Evolutionary conservation across 2,888 invertebrate genomes (phyloP).

Genomic region (Griposia aprilina): DNA sequence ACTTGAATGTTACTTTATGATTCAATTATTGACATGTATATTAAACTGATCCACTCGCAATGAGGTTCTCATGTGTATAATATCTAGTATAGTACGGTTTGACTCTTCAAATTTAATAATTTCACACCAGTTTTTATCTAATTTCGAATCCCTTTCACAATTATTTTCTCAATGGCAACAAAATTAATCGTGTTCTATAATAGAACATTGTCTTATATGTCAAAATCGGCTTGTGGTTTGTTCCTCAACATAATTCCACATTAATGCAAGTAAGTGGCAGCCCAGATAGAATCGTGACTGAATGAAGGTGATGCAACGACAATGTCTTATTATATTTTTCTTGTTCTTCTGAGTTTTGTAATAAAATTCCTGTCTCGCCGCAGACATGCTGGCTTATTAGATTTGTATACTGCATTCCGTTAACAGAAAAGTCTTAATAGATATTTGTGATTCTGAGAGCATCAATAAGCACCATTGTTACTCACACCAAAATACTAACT

Average conservation of each 20-base stretch:
- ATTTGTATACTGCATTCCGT: slow-evolving; percentile 25
- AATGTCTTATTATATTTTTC: slow-evolving; percentile 63
- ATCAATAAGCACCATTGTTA: too few relatives aligned
- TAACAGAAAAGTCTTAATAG: not conserved
- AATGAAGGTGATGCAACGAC: slow-evolving; percentile 79
- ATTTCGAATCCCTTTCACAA: not conserved
- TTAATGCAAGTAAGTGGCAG: slow-evolving; percentile 82
- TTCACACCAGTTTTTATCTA: not conserved
- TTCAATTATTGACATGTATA: slow-evolving; percentile 13
- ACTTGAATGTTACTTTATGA: not conserved
- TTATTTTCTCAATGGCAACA: not conserved
- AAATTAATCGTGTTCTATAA: slow-evolving; percentile 15
- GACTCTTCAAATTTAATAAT: not conserved
- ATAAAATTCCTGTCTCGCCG: slow-evolving; percentile 49
- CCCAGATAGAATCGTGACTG: slow-evolving; percentile 84
- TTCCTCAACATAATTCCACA: slow-evolving; percentile 78
- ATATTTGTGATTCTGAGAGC: not conserved
- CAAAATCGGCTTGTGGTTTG: slow-evolving; percentile 70
- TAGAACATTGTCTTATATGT: slow-evolving; percentile 28
- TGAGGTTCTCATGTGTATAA: not conserved
- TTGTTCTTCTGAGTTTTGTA: slow-evolving; percentile 67
- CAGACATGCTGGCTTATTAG: slow-evolving; percentile 9
- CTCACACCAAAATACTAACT: too few relatives aligned
- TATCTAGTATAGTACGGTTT: not conserved
- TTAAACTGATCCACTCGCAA: not conserved